Percentiles rank a stretch among this genome's conserved stretches.
phyloP scores from a whole-genome alignment of 2,888 invertebrate species.

The Eulithis testata region DNA sequence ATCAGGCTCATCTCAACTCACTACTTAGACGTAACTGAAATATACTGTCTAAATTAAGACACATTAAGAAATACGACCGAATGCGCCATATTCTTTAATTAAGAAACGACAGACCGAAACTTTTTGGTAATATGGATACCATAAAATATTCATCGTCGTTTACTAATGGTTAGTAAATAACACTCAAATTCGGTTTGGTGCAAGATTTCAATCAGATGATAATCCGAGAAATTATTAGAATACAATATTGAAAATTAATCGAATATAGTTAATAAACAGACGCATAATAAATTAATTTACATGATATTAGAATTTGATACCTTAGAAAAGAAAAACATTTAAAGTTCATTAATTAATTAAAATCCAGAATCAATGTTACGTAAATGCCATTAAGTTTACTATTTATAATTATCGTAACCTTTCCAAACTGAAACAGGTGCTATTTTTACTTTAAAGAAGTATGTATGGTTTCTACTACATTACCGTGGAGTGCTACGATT shows the following conservation, averaged over 20 bases:
- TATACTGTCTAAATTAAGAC: conserved; percentile 65
- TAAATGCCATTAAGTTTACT: too few species aligned
- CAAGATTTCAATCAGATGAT: conserved; percentile 37
- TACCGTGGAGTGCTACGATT: too few species aligned
- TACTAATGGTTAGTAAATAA: conserved; percentile 46
- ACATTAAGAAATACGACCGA: conserved; percentile 55
- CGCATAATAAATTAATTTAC: conserved; percentile 2
- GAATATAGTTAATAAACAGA: conserved; percentile 12
- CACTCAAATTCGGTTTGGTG: conserved; percentile 40
- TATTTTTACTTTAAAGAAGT: too few species aligned
- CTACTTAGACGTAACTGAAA: conserved; percentile 60
- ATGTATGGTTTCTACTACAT: too few species aligned
- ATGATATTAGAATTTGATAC: neutral
- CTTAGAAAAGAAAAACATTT: neutral
- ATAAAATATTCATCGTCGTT: conserved; percentile 46
- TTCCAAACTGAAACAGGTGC: too few species aligned
- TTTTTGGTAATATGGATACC: conserved; percentile 50
- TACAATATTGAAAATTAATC: conserved; percentile 23
- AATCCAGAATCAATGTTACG: neutral
- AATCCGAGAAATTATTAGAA: conserved; percentile 36
- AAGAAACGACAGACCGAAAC: conserved; percentile 50
- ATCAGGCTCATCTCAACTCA: conserved; percentile 59
- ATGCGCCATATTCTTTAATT: conserved; percentile 57
- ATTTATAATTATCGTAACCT: too few species aligned
- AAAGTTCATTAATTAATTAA: neutral